phyloP scores from a whole-genome alignment of 2,888 invertebrate species.

The Agrypnus murinus region DNA sequence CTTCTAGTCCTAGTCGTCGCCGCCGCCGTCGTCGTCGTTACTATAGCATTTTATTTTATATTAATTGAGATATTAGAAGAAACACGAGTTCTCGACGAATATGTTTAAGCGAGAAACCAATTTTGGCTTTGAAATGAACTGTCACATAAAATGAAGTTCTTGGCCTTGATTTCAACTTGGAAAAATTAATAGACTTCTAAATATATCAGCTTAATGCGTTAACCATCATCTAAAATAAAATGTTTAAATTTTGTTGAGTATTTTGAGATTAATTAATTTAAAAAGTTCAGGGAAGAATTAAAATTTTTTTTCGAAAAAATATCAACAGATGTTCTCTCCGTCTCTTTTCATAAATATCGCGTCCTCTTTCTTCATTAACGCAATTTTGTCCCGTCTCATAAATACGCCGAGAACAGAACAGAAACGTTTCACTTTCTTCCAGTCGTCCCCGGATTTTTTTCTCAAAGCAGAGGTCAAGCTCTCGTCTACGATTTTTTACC shows the following conservation, averaged over 20 bases:
- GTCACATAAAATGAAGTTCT: constrained; percentile 20
- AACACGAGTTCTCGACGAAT: constrained; percentile 28
- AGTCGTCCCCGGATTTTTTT: constrained; percentile 44
- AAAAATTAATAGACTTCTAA: constrained; percentile 14
- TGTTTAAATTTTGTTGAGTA: background rate
- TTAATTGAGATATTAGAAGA: constrained; percentile 25
- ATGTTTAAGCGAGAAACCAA: constrained; percentile 32
- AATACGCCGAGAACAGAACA: constrained; percentile 8
- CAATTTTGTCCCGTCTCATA: constrained; percentile 19
- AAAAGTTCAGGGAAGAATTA: background rate
- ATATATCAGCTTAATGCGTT: background rate
- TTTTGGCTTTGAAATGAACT: constrained; percentile 32
- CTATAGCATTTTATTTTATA: no score
- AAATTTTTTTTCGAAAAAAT: background rate
- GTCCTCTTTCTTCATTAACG: constrained; percentile 21
- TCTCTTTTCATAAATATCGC: background rate
- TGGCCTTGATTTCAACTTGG: constrained; percentile 22
- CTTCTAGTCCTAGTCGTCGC: constrained; percentile 20
- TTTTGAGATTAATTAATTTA: background rate
- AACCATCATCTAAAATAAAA: no score
- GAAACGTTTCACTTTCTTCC: constrained; percentile 46
- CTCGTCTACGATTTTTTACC: constrained; percentile 60
- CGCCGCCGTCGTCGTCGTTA: constrained; percentile 6
- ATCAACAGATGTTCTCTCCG: constrained; percentile 1
- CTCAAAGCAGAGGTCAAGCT: constrained; percentile 50